phyloP scores from a whole-genome alignment of 2,113 vertebrate species.

The Myxocyprinus asiaticus region DNA sequence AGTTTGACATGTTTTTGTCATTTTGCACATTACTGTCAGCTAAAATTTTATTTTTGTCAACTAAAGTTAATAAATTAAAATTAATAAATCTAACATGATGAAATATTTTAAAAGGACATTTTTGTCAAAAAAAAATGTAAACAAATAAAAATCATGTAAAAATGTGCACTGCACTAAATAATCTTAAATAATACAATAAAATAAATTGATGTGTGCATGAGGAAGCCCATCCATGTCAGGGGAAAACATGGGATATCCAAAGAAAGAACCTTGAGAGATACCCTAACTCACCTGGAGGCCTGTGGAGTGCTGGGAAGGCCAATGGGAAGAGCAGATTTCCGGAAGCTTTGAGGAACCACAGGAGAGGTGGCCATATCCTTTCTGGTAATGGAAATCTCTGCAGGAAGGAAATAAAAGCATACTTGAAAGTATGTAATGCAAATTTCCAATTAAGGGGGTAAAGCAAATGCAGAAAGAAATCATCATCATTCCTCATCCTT shows the following conservation, averaged over 20 bases:
- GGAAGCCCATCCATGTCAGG: too few species aligned
- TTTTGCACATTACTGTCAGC: too few species aligned
- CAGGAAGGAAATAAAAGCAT: constrained; percentile 45
- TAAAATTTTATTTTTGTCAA: too few species aligned
- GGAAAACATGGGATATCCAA: neutral
- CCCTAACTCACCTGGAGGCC: constrained; percentile 62
- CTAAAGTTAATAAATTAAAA: too few species aligned
- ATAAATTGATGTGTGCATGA: too few species aligned
- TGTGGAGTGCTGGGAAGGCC: constrained; percentile 53
- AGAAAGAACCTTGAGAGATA: neutral
- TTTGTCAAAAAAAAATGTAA: too few species aligned
- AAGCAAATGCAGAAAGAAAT: neutral
- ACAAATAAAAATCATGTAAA: too few species aligned
- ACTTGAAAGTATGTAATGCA: neutral
- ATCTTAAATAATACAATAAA: too few species aligned
- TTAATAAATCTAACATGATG: too few species aligned
- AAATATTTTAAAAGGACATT: too few species aligned
- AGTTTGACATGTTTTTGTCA: too few species aligned
- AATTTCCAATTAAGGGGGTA: neutral
- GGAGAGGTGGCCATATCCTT: constrained; percentile 80
- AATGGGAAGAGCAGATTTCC: constrained; percentile 37
- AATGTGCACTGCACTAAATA: too few species aligned
- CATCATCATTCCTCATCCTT: neutral
- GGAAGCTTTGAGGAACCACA: constrained; percentile 51
- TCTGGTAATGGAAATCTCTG: constrained; percentile 56